These are phyloP conservation scores for Fringilla coelebs DNA, from an alignment of 2,797 vertebrate genomes.

Conservation along the genomic window DNA sequence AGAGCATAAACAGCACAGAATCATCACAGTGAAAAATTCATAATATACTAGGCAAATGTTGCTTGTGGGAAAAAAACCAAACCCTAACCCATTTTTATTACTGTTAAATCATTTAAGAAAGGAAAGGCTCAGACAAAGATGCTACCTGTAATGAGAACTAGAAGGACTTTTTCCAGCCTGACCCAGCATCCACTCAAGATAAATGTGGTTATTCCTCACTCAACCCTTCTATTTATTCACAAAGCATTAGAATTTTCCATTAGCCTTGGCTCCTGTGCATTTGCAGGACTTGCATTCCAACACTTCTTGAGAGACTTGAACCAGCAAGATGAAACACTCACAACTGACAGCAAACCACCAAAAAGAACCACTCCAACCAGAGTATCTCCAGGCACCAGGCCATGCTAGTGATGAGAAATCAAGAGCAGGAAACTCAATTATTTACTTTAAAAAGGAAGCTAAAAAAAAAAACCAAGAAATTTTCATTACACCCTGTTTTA, in stretches of 20 bases:
- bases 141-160: background rate
- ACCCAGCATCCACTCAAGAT: fast-evolving
- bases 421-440: background rate
- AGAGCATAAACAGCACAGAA: background rate
- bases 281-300: background rate
- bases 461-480: fast-evolving
- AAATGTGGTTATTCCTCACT: background rate
- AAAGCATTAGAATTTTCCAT: background rate
- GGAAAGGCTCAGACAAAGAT: background rate
- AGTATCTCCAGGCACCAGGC: background rate
- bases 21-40: background rate
- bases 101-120: background rate
- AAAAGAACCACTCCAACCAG: background rate
- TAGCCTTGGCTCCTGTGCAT: background rate
- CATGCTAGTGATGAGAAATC: background rate
- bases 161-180: background rate
- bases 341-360: background rate
- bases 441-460: background rate
- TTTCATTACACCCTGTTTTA: background rate
- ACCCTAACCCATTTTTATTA: background rate
- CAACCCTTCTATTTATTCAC: background rate
- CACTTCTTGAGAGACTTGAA: background rate
- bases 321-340: background rate
- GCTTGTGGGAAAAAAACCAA: fast-evolving
- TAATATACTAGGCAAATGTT: background rate